These are phyloP conservation scores for Lypha dubia DNA, from an alignment of 2,888 invertebrate genomes.

Conservation along the genomic window DNA sequence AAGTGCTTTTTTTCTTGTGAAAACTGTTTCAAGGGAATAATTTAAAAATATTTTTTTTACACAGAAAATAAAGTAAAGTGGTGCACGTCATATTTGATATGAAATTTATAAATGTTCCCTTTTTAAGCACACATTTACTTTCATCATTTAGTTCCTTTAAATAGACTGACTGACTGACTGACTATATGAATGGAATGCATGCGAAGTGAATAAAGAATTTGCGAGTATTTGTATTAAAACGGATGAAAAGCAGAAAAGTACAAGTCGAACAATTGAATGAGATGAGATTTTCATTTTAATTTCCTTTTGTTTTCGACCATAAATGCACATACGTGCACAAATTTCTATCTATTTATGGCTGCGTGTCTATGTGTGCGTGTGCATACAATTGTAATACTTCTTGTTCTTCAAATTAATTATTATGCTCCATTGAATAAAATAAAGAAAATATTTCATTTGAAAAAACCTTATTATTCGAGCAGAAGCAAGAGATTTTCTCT, in stretches of 20 bases:
- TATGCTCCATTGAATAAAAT: conserved; percentile 21
- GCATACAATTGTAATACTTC: conserved; percentile 8
- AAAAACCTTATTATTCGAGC: conserved; percentile 56
- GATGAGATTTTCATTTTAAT: conserved; percentile 37
- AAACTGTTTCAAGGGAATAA: too few relatives aligned
- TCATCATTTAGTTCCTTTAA: conserved; percentile 10
- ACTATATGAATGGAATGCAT: too few relatives aligned
- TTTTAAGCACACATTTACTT: neutral
- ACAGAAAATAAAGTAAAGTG: too few relatives aligned
- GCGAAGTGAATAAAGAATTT: neutral
- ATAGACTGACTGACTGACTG: too few relatives aligned
- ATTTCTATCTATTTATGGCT: neutral
- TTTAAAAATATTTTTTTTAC: too few relatives aligned
- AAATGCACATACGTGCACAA: neutral
- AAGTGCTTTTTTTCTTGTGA: too few relatives aligned
- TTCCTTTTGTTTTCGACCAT: conserved; percentile 1
- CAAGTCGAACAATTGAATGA: conserved; percentile 12
- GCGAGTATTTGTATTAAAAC: neutral
- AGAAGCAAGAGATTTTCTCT: conserved; percentile 14
- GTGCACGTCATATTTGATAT: too few relatives aligned
- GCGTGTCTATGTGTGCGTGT: neutral
- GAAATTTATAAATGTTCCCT: neutral
- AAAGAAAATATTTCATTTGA: conserved; percentile 42
- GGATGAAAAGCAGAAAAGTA: conserved; percentile 1
- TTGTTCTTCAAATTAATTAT: conserved; percentile 35